phyloP scores from a whole-genome alignment of 1,140 invertebrate genomes.

The Ceratina calcarata region DNA sequence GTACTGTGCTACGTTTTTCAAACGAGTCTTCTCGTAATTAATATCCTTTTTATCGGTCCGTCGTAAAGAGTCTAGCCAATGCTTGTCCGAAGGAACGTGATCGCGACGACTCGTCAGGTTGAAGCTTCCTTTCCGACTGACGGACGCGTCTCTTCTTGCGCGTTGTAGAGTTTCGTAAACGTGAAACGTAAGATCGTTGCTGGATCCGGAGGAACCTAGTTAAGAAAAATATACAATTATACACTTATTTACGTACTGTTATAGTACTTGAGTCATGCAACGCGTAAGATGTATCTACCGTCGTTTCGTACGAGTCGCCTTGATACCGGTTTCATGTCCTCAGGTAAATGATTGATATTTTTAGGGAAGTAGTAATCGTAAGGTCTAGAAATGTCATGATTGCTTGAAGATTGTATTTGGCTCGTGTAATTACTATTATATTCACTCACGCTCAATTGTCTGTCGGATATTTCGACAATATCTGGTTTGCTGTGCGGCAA shows the following conservation, averaged over 20 bases:
- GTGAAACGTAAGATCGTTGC: constrained; percentile 63
- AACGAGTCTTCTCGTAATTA: constrained; percentile 57
- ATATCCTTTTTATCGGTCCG: constrained; percentile 74
- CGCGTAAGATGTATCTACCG: constrained; percentile 48
- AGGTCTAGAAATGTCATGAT: constrained; percentile 37
- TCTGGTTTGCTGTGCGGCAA: constrained; percentile 22
- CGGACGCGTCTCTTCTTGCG: constrained; percentile 61
- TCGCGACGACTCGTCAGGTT: constrained; percentile 67
- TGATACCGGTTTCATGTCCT: constrained; percentile 38
- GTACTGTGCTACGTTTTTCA: constrained; percentile 84
- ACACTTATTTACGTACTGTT: too few relatives aligned
- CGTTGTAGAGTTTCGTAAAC: constrained; percentile 66
- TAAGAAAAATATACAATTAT: background rate
- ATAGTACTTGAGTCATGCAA: too few relatives aligned
- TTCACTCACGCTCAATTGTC: constrained; percentile 16
- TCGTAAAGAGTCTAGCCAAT: constrained; percentile 82
- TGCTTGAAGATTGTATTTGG: constrained; percentile 44
- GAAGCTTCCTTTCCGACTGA: constrained; percentile 73
- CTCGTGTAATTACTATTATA: constrained; percentile 10
- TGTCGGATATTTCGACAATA: constrained; percentile 3
- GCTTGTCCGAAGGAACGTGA: constrained; percentile 72
- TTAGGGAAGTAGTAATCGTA: constrained; percentile 47
- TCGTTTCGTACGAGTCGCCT: constrained; percentile 63
- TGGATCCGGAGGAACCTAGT: constrained; percentile 70
- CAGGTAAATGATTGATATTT: constrained; percentile 42